A percentile compares a stretch with the other conserved stretches of the same genome.
Conservation (phyloP, 2,113 vertebrate genomes). For the Limnothrissa miodon region DNA sequence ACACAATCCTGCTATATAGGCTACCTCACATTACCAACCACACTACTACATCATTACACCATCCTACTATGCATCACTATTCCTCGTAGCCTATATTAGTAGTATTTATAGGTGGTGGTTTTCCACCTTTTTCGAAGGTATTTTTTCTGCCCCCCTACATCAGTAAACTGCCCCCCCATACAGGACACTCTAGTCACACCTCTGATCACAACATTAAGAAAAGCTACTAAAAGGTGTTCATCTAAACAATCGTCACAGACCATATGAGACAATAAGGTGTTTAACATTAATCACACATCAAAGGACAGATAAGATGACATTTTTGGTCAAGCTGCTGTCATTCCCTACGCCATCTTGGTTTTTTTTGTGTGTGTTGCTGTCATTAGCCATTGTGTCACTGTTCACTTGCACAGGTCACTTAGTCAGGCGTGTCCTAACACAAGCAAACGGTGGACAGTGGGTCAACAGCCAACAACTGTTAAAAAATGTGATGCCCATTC, state of each 20-base stretch:
- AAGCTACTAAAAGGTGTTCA: too few species aligned
- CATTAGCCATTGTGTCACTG: neutral
- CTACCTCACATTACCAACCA: too few species aligned
- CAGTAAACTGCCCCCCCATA: too few species aligned
- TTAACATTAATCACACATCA: neutral
- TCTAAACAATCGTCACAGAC: neutral
- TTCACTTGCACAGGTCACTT: neutral
- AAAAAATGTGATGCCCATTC: slow-evolving; percentile 9
- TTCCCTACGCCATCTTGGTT: neutral
- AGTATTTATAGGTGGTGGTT: too few species aligned
- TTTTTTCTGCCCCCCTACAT: too few species aligned
- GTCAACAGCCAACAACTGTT: neutral
- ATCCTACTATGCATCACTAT: too few species aligned
- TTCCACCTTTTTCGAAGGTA: too few species aligned
- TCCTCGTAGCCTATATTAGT: too few species aligned
- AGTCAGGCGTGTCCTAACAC: neutral
- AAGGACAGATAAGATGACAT: neutral
- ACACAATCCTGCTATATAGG: too few species aligned
- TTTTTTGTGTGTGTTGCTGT: neutral
- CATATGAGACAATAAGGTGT: neutral
- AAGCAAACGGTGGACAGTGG: neutral
- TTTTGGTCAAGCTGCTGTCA: neutral
- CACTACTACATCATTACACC: too few species aligned
- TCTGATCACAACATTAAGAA: neutral
- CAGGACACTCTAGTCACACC: too few species aligned